phyloP scores from a whole-genome alignment of 92 coral and sea anemone genomes.

The Porites cylindrica region DNA sequence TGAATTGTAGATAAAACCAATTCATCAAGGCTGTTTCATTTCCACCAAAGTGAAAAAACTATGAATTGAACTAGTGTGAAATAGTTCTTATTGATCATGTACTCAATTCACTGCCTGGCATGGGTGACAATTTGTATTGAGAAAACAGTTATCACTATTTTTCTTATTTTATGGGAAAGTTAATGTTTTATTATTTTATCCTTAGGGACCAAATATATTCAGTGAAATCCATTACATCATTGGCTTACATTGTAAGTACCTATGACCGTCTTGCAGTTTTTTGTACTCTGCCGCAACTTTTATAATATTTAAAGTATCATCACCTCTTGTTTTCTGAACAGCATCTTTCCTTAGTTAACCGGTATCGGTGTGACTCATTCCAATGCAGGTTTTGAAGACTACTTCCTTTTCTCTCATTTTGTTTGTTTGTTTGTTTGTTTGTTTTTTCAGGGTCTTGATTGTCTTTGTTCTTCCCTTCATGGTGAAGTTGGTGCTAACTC shows the following conservation, averaged over 20 bases:
- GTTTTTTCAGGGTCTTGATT: slow-evolving; percentile 75
- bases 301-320: too few species aligned
- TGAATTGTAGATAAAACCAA: too few species aligned
- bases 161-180: neutral
- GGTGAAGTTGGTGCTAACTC: slow-evolving; percentile 80
- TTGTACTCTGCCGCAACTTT: neutral
- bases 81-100: too few species aligned
- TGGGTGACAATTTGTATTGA: too few species aligned
- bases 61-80: too few species aligned
- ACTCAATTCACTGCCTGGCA: too few species aligned
- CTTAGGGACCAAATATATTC: slow-evolving; percentile 71
- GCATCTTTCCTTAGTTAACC: neutral
- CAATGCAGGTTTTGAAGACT: neutral
- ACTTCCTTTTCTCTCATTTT: too few species aligned
- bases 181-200: neutral
- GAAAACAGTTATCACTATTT: too few species aligned
- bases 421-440: neutral
- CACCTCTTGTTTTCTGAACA: neutral
- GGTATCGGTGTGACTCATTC: too few species aligned
- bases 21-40: too few species aligned
- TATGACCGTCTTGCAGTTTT: neutral
- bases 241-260: slow-evolving; percentile 84
- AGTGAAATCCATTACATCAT: slow-evolving; percentile 75
- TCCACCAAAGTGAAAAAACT: too few species aligned
- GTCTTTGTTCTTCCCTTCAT: slow-evolving; percentile 77